phyloP scores from a whole-genome alignment of 2,113 vertebrate species.

The Atractosteus spatula region DNA sequence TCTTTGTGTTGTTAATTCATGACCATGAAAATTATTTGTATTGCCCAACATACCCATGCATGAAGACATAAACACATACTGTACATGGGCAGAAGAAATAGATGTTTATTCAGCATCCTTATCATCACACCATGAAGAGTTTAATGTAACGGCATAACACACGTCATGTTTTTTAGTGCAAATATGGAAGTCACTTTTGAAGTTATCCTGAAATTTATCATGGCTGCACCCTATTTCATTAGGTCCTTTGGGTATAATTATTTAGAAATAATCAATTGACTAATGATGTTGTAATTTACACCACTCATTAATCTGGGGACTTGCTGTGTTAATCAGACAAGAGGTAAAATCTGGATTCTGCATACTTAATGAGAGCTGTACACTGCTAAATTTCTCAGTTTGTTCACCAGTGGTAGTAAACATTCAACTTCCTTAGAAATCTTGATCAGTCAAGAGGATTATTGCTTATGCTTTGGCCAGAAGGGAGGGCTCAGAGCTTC shows the following conservation, averaged over 20 bases:
- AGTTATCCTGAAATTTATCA: conserved; percentile 25
- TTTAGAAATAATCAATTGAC: conserved; percentile 55
- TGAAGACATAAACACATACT: too few species aligned
- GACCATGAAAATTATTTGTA: too few species aligned
- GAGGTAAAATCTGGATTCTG: conserved; percentile 32
- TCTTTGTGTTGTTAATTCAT: too few species aligned
- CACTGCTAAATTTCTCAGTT: conserved; percentile 18
- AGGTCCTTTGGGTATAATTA: conserved; percentile 41
- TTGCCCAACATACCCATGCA: too few species aligned
- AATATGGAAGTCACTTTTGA: neutral
- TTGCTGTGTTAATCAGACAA: conserved; percentile 50
- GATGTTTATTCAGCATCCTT: too few species aligned
- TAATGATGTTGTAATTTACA: conserved; percentile 54
- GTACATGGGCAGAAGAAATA: too few species aligned
- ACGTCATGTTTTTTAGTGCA: too few species aligned
- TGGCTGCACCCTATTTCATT: conserved; percentile 25
- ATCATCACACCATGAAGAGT: too few species aligned
- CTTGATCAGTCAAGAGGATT: neutral
- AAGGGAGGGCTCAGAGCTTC: too few species aligned
- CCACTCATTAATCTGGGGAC: conserved; percentile 46
- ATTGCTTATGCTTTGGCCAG: neutral
- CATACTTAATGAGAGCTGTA: conserved; percentile 31
- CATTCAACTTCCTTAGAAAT: neutral
- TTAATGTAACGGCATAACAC: too few species aligned
- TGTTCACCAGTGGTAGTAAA: neutral